phyloP scores from a whole-genome alignment of 2,888 invertebrate genomes.

The Cataglyphis albicans region DNA sequence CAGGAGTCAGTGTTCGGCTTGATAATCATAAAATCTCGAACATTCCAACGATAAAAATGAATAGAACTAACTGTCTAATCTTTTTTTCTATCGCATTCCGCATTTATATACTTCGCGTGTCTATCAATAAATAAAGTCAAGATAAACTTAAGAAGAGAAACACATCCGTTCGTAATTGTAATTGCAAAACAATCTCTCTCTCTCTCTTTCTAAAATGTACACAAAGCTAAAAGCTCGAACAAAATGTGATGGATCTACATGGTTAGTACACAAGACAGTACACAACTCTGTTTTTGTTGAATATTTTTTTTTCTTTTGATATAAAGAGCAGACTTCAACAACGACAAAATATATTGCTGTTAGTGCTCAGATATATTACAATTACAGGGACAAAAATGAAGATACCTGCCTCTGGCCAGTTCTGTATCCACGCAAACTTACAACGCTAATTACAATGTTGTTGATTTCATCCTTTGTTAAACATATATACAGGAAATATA shows the following conservation, averaged over 20 bases:
- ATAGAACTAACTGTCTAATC: not conserved
- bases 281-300: conserved; percentile 49
- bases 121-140: conserved; percentile 12
- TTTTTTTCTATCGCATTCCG: not conserved
- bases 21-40: conserved; percentile 10
- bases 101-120: not conserved
- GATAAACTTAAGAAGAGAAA: conserved; percentile 49
- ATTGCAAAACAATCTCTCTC: conserved; percentile 24
- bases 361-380: conserved; percentile 70
- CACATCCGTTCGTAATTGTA: conserved; percentile 8
- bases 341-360: conserved; percentile 67
- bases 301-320: conserved; percentile 35
- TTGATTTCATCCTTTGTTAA: conserved; percentile 72
- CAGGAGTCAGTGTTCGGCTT: not conserved
- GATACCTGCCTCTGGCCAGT: conserved; percentile 86
- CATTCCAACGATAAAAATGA: not conserved
- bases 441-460: conserved; percentile 72
- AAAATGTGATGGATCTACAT: conserved; percentile 38
- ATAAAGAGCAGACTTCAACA: conserved; percentile 55
- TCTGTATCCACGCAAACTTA: conserved; percentile 85
- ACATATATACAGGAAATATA: conserved; percentile 76
- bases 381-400: conserved; percentile 76
- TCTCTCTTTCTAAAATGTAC: conserved; percentile 12
- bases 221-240: conserved; percentile 45
- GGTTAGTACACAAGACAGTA: conserved; percentile 63